These are phyloP conservation scores for Nannoperca australis DNA, from an alignment of 2,797 vertebrate species.

Conservation along the genomic window DNA sequence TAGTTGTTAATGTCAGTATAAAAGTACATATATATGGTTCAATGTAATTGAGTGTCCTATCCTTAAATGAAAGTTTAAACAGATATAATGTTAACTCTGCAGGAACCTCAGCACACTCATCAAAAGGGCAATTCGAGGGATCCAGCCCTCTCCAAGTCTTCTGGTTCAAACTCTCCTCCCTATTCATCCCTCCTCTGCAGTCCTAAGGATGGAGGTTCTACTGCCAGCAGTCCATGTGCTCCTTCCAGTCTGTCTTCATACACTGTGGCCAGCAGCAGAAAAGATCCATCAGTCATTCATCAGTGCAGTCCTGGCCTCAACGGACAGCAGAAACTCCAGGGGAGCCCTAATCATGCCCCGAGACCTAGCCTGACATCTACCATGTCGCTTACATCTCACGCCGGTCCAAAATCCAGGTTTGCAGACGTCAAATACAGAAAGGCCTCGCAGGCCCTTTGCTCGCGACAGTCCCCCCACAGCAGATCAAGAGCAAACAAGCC, in stretches of 20 bases:
- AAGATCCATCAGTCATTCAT: constrained; percentile 50
- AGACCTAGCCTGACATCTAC: constrained; percentile 43
- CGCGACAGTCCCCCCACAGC: constrained; percentile 51
- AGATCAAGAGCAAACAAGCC: constrained; percentile 63
- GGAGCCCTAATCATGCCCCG: constrained; percentile 44
- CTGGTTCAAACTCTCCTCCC: constrained; percentile 55
- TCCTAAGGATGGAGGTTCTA: constrained; percentile 61
- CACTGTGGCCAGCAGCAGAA: constrained; percentile 41
- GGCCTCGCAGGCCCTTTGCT: constrained; percentile 63
- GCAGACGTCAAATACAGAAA: constrained; percentile 75
- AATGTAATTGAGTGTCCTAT: background rate
- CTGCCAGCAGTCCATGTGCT: constrained; percentile 58
- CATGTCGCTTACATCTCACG: constrained; percentile 37
- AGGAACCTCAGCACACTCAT: constrained; percentile 73
- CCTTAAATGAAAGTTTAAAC: constrained; percentile 5
- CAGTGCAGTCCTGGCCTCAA: constrained; percentile 59
- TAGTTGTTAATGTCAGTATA: background rate
- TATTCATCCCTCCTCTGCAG: constrained; percentile 53
- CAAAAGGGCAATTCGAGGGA: constrained; percentile 67
- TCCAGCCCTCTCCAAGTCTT: constrained; percentile 46
- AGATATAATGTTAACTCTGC: constrained; percentile 23
- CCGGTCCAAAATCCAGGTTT: constrained; percentile 55
- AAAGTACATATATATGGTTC: background rate
- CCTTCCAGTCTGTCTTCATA: constrained; percentile 59
- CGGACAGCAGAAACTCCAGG: constrained; percentile 67